phyloP scores from a whole-genome alignment of 2,113 vertebrate species.

The Mustelus asterias region DNA sequence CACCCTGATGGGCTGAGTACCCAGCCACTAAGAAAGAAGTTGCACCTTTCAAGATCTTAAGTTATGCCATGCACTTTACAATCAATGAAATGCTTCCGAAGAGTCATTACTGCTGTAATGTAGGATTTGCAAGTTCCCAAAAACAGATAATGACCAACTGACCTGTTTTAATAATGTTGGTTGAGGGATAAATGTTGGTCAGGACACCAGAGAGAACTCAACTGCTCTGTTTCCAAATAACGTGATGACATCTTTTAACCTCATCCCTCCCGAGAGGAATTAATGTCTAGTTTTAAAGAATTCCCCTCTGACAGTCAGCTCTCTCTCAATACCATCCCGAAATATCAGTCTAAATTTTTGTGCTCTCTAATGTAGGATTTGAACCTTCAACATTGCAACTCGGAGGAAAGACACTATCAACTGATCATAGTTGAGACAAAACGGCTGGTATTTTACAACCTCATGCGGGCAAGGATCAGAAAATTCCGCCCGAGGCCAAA shows the following conservation, averaged over 20 bases:
- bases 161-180: not conserved
- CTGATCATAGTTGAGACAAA: too few relatives aligned
- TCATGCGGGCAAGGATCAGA: too few relatives aligned
- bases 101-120: not conserved
- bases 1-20: not conserved
- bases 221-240: not conserved
- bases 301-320: not conserved
- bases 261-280: not conserved
- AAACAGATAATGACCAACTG: not conserved
- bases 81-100: not conserved
- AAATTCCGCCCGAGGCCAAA: too few relatives aligned
- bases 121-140: not conserved
- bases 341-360: too few relatives aligned
- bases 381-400: too few relatives aligned
- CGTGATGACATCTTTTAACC: not conserved
- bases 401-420: too few relatives aligned
- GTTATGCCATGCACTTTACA: not conserved
- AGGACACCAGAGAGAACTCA: not conserved
- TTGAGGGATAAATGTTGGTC: not conserved
- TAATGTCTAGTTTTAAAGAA: not conserved
- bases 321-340: too few relatives aligned
- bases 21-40: not conserved
- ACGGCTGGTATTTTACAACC: too few relatives aligned
- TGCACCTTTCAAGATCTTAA: not conserved
- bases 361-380: too few relatives aligned